Conservation (phyloP, 2,113 vertebrate genomes). For the Chitala chitala region DNA sequence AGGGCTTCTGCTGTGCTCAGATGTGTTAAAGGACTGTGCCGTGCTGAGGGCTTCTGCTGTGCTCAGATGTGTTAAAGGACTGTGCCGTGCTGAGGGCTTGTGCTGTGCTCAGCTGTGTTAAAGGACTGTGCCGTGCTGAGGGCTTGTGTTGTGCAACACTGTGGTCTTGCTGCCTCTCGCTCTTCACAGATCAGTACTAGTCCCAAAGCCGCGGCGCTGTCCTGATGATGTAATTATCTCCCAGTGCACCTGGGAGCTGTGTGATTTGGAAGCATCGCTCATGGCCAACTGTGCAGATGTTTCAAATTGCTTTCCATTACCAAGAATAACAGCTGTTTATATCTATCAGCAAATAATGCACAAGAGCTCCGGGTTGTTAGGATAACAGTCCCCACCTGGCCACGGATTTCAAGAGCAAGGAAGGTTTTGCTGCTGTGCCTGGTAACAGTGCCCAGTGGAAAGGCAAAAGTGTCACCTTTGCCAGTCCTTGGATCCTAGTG, state of each 20-base stretch:
- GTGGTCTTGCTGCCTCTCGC: conserved; percentile 51
- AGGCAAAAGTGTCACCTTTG: conserved; percentile 86
- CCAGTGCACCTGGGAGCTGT: conserved; percentile 86
- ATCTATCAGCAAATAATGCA: conserved; percentile 99
- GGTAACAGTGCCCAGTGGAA: conserved; percentile 69
- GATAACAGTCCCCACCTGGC: conserved; percentile 98
- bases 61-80: no score
- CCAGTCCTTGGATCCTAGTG: no score
- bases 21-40: no score
- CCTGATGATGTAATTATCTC: conserved; percentile 94
- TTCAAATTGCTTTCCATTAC: conserved; percentile 99
- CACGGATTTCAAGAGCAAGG: conserved; percentile 79
- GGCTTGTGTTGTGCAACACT: background rate
- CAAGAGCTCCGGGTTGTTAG: conserved; percentile 96
- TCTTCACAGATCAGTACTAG: conserved; percentile 90
- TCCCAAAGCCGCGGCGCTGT: conserved; percentile 65
- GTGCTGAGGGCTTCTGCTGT: no score
- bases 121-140: no score
- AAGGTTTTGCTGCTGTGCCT: conserved; percentile 33
- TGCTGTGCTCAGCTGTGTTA: no score
- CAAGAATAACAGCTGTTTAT: conserved; percentile 99
- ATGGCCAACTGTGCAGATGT: conserved; percentile 99
- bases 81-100: no score
- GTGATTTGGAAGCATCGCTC: conserved; percentile 81
- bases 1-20: background rate